Evolutionary conservation across 23 tunicate species (phyloP).

Genomic region (Halocynthia roretzi): DNA sequence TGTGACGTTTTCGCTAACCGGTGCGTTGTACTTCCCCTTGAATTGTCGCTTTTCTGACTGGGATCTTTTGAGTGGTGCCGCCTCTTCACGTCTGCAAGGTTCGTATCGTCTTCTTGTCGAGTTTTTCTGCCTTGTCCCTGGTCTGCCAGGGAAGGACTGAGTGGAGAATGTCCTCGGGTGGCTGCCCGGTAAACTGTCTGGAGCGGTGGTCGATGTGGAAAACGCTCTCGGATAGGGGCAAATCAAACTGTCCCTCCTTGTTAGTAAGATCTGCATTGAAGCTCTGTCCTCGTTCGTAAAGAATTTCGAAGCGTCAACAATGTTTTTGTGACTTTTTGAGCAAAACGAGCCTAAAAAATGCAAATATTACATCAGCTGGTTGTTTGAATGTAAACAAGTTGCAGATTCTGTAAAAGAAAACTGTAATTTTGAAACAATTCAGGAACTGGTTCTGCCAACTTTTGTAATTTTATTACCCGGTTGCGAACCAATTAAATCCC

Average conservation of each 20-base stretch:
- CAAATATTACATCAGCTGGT: not conserved
- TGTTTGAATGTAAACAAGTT: not conserved
- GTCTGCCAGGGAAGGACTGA: constrained; percentile 15
- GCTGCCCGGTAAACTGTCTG: not conserved
- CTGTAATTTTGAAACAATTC: not conserved
- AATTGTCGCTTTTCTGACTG: constrained; percentile 9
- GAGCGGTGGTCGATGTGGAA: not conserved
- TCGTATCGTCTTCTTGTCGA: not conserved
- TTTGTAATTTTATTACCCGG: too few species aligned
- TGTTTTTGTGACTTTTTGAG: not conserved
- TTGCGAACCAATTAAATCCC: too few species aligned
- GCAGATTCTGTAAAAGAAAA: not conserved
- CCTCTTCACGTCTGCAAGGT: not conserved
- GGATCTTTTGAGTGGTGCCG: constrained; percentile 1
- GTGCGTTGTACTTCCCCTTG: constrained; percentile 14
- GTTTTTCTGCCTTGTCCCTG: too few species aligned
- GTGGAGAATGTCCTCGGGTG: constrained; percentile 11
- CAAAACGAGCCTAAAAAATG: not conserved
- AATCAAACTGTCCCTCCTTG: not conserved
- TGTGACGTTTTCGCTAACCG: constrained; percentile 15
- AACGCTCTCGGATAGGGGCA: not conserved
- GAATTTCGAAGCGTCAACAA: constrained; percentile 19
- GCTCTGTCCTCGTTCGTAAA: constrained; percentile 21
- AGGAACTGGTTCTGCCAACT: too few species aligned
- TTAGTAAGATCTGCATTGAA: constrained; percentile 20